These are phyloP conservation scores for Leptinotarsa peninsularis DNA, from an alignment of 2,888 invertebrate genomes.

Conservation along the genomic window DNA sequence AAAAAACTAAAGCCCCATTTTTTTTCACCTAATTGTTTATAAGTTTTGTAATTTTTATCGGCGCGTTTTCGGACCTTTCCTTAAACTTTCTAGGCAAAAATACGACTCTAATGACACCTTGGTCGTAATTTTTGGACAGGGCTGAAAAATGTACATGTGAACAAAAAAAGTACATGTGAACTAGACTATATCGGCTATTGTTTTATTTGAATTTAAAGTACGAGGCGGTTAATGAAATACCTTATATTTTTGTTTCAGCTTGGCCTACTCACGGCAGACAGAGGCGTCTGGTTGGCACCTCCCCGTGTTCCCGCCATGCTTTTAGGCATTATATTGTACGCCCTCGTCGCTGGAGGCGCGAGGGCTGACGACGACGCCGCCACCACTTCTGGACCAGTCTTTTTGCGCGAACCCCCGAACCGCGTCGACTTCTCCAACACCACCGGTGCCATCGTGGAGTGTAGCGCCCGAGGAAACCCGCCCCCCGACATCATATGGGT, in stretches of 20 bases:
- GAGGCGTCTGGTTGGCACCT: neutral
- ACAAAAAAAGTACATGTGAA: no score
- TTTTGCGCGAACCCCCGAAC: slow-evolving; percentile 91
- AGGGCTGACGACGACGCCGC: slow-evolving; percentile 1
- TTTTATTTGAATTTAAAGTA: no score
- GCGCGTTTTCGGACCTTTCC: no score
- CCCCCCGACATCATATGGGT: slow-evolving; percentile 94
- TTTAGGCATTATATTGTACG: slow-evolving; percentile 8
- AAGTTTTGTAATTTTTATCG: no score
- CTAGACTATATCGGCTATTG: no score
- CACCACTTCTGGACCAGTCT: slow-evolving; percentile 80
- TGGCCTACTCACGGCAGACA: slow-evolving; percentile 11
- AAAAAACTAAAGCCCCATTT: no score
- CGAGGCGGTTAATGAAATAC: neutral
- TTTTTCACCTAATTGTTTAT: no score
- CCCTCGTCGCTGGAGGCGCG: slow-evolving; percentile 25
- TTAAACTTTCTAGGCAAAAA: no score
- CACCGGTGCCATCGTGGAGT: slow-evolving; percentile 92
- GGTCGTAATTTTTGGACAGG: no score
- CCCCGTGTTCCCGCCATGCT: slow-evolving; percentile 13
- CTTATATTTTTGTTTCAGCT: slow-evolving; percentile 22
- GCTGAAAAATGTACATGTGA: no score
- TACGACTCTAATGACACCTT: no score
- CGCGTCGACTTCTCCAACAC: slow-evolving; percentile 95
- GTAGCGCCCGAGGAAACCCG: slow-evolving; percentile 90